phyloP scores from a whole-genome alignment of 1,140 invertebrate species.

The Pararge aegeria region DNA sequence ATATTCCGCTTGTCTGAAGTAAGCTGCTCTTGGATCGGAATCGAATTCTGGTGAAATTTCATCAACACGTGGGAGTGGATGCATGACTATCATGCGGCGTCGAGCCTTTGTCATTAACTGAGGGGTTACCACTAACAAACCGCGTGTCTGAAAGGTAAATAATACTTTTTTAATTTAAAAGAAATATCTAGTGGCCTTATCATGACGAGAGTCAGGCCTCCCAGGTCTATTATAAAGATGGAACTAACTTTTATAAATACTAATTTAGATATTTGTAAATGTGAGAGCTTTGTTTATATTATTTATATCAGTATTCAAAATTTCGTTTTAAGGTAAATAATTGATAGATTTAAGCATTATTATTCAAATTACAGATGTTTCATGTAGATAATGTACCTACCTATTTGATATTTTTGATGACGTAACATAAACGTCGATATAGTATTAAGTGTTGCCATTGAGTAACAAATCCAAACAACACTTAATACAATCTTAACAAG shows the following conservation, averaged over 20 bases:
- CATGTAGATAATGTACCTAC: neutral
- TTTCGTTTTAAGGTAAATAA: neutral
- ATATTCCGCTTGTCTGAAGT: slow-evolving; percentile 98
- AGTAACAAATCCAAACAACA: neutral
- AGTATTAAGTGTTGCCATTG: neutral
- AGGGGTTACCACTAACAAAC: slow-evolving; percentile 94
- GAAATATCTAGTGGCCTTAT: too few relatives aligned
- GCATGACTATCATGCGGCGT: slow-evolving; percentile 97
- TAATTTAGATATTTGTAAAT: too few relatives aligned
- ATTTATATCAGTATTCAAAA: neutral
- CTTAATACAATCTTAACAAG: neutral
- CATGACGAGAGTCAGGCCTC: too few relatives aligned
- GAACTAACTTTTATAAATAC: too few relatives aligned
- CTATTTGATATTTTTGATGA: neutral
- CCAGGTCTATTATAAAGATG: too few relatives aligned
- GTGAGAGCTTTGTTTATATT: neutral
- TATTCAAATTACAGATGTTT: neutral
- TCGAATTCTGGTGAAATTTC: slow-evolving; percentile 98
- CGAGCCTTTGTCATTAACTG: slow-evolving; percentile 97
- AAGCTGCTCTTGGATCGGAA: slow-evolving; percentile 96
- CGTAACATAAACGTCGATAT: neutral
- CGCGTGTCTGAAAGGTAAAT: slow-evolving; percentile 84
- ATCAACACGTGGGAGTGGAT: slow-evolving; percentile 96
- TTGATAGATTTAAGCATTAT: neutral
- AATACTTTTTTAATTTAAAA: too few relatives aligned